phyloP scores from a whole-genome alignment of 2,888 invertebrate genomes.

The Dichetophora obliterata region DNA sequence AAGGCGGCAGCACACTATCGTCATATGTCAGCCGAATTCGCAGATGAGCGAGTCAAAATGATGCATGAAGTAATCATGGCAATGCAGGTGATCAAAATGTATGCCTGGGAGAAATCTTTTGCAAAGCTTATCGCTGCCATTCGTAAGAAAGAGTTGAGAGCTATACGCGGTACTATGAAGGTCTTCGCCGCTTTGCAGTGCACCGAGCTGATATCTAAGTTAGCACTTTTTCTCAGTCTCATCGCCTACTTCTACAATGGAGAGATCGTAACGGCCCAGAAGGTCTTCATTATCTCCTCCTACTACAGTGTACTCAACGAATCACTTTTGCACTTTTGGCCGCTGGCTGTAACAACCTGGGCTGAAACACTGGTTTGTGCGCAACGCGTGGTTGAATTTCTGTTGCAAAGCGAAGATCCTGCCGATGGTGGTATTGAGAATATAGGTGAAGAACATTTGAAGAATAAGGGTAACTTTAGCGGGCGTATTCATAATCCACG shows the following conservation, averaged over 20 bases:
- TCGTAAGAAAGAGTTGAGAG: conserved; percentile 79
- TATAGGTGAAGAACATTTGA: conserved; percentile 54
- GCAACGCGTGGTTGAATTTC: conserved; percentile 77
- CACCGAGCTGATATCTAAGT: conserved; percentile 82
- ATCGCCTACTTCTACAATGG: conserved; percentile 77
- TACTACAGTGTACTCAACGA: conserved; percentile 85
- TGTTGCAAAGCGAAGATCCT: conserved; percentile 68
- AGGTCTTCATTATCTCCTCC: conserved; percentile 83
- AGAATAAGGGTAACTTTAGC: conserved; percentile 54
- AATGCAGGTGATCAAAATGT: conserved; percentile 90
- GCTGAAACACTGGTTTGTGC: conserved; percentile 83
- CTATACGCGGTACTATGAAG: conserved; percentile 77
- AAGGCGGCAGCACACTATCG: conserved; percentile 77
- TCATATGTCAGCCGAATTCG: conserved; percentile 79
- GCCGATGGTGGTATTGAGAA: conserved; percentile 57
- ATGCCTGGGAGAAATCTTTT: conserved; percentile 88
- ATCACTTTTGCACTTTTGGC: conserved; percentile 83
- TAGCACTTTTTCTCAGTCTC: conserved; percentile 83
- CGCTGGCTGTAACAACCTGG: conserved; percentile 81
- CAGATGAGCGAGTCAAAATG: conserved; percentile 86
- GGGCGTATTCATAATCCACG: conserved; percentile 57
- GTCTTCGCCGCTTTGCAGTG: conserved; percentile 78
- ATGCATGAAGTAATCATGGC: conserved; percentile 93
- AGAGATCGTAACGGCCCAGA: conserved; percentile 78
- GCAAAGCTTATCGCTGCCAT: conserved; percentile 79